Evolutionary conservation across 1,140 invertebrate species (phyloP).

Genomic region (Aricia agestis): DNA sequence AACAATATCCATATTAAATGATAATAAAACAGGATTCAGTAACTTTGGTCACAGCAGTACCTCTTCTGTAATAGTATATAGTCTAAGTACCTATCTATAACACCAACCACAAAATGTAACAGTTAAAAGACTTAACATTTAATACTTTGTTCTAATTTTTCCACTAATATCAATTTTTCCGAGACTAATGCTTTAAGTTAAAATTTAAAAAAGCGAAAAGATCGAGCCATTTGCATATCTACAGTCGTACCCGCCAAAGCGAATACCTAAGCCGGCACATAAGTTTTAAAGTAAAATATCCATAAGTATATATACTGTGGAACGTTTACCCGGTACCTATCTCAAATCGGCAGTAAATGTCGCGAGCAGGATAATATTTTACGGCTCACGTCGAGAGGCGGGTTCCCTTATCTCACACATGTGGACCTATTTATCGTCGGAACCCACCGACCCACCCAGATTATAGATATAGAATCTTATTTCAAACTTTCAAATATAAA

Average conservation of each 20-base stretch:
- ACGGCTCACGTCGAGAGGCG: slow-evolving; percentile 50
- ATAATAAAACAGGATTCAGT: too few species aligned
- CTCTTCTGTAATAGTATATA: too few species aligned
- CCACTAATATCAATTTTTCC: too few species aligned
- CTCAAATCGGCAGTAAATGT: slow-evolving; percentile 67
- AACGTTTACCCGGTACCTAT: slow-evolving; percentile 64
- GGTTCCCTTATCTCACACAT: slow-evolving; percentile 60
- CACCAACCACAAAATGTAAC: too few species aligned
- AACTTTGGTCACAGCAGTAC: too few species aligned
- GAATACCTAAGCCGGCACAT: neutral
- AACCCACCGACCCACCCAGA: slow-evolving; percentile 65
- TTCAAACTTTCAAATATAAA: slow-evolving; percentile 21
- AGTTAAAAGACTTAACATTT: too few species aligned
- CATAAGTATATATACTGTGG: slow-evolving; percentile 36
- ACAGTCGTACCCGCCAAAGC: neutral
- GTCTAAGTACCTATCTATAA: too few species aligned
- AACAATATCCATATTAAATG: too few species aligned
- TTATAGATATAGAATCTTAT: slow-evolving; percentile 53
- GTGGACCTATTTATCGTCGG: slow-evolving; percentile 70
- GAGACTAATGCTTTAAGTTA: too few species aligned
- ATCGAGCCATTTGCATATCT: too few species aligned
- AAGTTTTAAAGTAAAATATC: neutral
- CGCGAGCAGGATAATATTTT: slow-evolving; percentile 69
- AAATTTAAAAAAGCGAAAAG: too few species aligned
- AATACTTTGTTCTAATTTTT: too few species aligned